Evolutionary conservation across 2,113 vertebrate species (phyloP), one percentile per base, ranked within the genome.

Genomic region (Cinclus mexicanus): DNA sequence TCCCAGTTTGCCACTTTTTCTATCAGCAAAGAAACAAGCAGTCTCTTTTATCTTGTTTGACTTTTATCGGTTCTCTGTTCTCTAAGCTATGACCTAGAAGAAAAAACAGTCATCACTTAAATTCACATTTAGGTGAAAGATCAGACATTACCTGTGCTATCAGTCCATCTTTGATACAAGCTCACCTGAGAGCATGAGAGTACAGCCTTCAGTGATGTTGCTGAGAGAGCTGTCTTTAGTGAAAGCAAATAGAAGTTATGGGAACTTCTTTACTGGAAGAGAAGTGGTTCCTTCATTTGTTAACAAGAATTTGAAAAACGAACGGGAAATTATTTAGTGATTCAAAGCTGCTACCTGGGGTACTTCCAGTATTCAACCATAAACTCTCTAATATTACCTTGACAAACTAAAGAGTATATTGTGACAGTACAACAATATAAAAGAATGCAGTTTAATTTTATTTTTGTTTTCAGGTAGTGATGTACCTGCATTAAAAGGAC

Each of bases 31-130:
- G 49, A 81, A 82, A 63, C 21, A 77, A 77, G 68, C 37, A 69
- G 14, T 15, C 18, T 77, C 60, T 90, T 93, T 90, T 68, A 78
- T 92, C 64, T 55, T 61, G 25, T 33, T 79, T 91, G 50, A 33
- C 21, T 95, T 94, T 94, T 61, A 85, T 85, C 84, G 80, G 12
- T 31, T 80, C 33, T 88, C 22, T 33, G 19, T 50, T 87, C 63
- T 85, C 26, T 23, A 80, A 67, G 55, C 53, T 83, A 35, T 33
- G 87, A 83, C 75, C 82, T 44, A 41, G 59, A 47, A 80, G 39
- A 29, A 76, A 82, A 91, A 87, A 5, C 24, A 82, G 41, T 2
- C 23, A 42, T 50, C 23, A 15, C 75, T 78, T 65, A 55, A 61
- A 89, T 56, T 91, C 50, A 12, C 26, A 3, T 50, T 55, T 24